Conservation (phyloP, 2,888 invertebrate genomes). For the Penaeus monodon region DNA sequence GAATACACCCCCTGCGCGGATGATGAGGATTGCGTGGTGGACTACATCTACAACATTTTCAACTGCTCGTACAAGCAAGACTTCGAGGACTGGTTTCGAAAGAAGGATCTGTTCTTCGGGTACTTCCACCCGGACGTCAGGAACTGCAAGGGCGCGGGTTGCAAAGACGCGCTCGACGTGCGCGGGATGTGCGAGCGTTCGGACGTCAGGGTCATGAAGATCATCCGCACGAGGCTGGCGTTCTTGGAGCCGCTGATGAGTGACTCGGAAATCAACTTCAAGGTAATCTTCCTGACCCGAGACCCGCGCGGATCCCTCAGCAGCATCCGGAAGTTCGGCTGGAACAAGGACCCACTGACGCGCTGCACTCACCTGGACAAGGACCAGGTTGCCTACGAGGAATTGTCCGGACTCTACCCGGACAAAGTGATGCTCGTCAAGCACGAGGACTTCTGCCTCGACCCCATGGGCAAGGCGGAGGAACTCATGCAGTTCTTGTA, state of each 20-base stretch:
- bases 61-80: neutral
- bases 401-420: neutral
- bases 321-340: neutral
- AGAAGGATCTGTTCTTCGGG: neutral
- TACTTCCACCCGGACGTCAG: conserved; percentile 5
- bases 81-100: conserved; percentile 9
- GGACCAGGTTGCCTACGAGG: neutral
- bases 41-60: neutral
- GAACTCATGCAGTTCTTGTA: neutral
- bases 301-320: neutral
- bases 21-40: neutral
- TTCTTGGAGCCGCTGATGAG: conserved; percentile 1
- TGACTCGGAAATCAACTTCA: neutral
- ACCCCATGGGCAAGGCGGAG: neutral
- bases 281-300: neutral
- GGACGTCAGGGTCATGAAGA: neutral
- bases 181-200: neutral
- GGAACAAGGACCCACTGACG: neutral
- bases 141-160: neutral
- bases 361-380: conserved; percentile 2
- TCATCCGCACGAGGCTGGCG: neutral
- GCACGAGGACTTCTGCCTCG: neutral
- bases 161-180: neutral
- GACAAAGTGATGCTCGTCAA: neutral
- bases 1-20: neutral